Evolutionary conservation across 2,888 invertebrate genomes (phyloP).

Genomic region (Lycaena phlaeas): DNA sequence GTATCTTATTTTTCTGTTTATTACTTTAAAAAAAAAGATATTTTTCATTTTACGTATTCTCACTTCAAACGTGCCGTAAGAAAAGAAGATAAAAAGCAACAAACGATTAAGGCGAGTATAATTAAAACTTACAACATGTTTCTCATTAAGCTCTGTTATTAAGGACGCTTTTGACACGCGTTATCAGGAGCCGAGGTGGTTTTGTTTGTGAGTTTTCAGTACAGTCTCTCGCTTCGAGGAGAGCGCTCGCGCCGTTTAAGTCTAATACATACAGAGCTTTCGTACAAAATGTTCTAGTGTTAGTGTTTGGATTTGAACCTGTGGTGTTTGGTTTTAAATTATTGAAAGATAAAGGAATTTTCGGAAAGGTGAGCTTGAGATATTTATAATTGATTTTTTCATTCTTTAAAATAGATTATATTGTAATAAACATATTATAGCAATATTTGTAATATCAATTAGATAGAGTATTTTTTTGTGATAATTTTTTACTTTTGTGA

Average conservation of each 20-base stretch:
- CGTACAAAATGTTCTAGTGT: background rate
- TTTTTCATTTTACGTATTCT: no score
- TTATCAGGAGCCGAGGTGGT: slow-evolving; percentile 66
- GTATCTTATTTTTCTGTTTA: no score
- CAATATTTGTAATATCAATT: no score
- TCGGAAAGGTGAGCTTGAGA: slow-evolving; percentile 3
- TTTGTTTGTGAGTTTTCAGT: slow-evolving; percentile 24
- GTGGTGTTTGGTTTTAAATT: background rate
- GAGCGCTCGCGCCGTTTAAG: slow-evolving; percentile 48
- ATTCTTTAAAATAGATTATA: background rate
- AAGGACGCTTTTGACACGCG: slow-evolving; percentile 28
- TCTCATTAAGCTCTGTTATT: background rate
- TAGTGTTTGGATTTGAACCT: slow-evolving; percentile 8
- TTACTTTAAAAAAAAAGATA: no score
- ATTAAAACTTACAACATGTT: no score
- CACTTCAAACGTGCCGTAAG: no score
- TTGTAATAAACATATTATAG: background rate
- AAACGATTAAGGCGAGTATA: no score
- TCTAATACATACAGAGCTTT: slow-evolving; percentile 19
- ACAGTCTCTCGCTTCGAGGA: slow-evolving; percentile 19
- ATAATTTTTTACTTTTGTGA: no score
- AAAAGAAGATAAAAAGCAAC: no score
- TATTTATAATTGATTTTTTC: background rate
- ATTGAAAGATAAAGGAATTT: background rate
- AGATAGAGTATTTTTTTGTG: no score